These are phyloP conservation scores for Ceryle rudis DNA, from an alignment of 2,797 vertebrate genomes.

Conservation along the genomic window DNA sequence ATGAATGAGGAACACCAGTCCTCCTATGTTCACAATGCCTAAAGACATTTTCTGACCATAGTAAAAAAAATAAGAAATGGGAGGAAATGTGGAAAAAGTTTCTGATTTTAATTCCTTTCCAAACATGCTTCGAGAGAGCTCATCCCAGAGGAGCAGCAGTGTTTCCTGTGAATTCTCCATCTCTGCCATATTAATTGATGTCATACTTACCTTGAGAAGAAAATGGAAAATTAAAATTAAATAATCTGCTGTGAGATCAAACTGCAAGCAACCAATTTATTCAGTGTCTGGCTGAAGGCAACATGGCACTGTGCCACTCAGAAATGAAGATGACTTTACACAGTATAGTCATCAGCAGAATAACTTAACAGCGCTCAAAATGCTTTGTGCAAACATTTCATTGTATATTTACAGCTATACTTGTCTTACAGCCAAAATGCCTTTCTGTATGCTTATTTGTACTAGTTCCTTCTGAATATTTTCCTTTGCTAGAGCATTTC, in stretches of 20 bases:
- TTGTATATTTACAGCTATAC: neutral
- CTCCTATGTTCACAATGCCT: neutral
- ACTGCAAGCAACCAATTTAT: constrained; percentile 12
- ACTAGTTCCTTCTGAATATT: neutral
- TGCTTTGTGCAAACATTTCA: constrained; percentile 23
- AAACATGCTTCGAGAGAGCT: neutral
- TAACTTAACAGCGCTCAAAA: constrained; percentile 13
- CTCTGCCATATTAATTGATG: constrained; percentile 34
- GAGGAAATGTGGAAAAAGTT: neutral
- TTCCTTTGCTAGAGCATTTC: neutral
- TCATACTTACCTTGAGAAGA: constrained; percentile 15
- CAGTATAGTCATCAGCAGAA: neutral
- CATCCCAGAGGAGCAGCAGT: neutral
- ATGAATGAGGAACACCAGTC: neutral
- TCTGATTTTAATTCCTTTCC: neutral
- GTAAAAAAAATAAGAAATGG: neutral
- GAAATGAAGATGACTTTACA: neutral
- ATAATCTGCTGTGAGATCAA: constrained; percentile 13
- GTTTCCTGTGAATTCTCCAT: neutral
- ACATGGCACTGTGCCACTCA: neutral
- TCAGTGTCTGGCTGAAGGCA: neutral
- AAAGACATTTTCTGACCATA: neutral
- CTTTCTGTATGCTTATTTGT: constrained; percentile 26
- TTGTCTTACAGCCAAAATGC: constrained; percentile 27
- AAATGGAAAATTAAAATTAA: constrained; percentile 56